Base-by-base conservation (phyloP, 2,113 vertebrate species). In the Piprites chloris region DNA sequence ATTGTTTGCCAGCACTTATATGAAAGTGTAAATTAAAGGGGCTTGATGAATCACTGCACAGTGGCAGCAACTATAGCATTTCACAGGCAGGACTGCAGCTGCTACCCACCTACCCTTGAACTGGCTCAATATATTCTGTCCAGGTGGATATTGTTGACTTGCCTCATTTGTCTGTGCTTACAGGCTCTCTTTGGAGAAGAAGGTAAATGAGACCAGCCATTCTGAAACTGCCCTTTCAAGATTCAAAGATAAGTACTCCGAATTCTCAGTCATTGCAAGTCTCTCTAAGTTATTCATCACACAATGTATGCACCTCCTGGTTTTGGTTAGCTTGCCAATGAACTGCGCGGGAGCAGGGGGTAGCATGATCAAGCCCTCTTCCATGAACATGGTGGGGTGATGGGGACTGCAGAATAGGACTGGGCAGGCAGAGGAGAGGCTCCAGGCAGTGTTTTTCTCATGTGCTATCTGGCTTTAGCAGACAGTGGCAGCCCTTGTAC, bases 111-210 rank as follows among this genome's bases (percentile, higher is more conserved):
- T 97, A 94, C 97, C 97, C 97, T 98, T 96, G 98, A 98, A 99
- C 98, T 98, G 98, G 97, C 97, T 99, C 98, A 97, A 98, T 99
- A 98, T 97, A 98, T 98, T 97, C 98, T 98, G 97, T 98, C 97
- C 23, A 76, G 91, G 90, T 95, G 93, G 96, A 95, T 96, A 94
- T 97, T 98, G 98, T 96, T 97, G 98, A 97, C 97, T 98, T 98
- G 97, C 97, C 96, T 98, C 96, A 87, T 97, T 96, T 97, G 89
- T 97, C 97, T 97, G 92, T 91, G 79, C 89, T 97, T 97, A 96
- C 81, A 79, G 83, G 77, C 89, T 97, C 95, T 96, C 97, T 98
- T 97, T 96, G 97, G 93, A 95, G 82, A 93, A 97, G 96, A 93
- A 97, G 62, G 52, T 24, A 89, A 95, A 67, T 21, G 49, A 92